Evolutionary conservation across 2,888 invertebrate species (phyloP), one percentile per base, ranked within the genome.

Genomic region (Drosophila kuntzei): DNA sequence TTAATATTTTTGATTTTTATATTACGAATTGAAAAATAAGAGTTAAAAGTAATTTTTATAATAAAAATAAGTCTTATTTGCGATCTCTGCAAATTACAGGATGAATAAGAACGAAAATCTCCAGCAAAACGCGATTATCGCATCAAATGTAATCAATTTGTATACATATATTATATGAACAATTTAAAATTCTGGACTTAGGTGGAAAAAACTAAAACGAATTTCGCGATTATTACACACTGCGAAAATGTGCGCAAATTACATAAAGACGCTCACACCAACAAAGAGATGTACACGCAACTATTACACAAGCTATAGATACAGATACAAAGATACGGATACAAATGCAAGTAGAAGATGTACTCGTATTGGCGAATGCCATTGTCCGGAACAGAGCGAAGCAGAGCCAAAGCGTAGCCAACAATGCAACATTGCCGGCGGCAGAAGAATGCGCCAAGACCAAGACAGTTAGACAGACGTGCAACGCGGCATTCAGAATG

Each of bases 231-330:
- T 67, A 76, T 79, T 73, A 67, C 66, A 59, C 69, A 53, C 51
- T 47, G 66, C 61, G 51, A 79, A 78, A 78, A 71, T 79, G 63
- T 74, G 73, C 68, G 76, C 76, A 82, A 81, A 84, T 80, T 84
- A 76, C 59, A 79, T 69, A 61, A 71, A 62, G 65, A 46, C n/a
- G 16, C 36, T 43, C 20, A 27, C 20, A 60, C 57, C 29, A 49
- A 61, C 46, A 20, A 16, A 46, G 8, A 49, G n/a, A 43, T 11
- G 54, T 29, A 34, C 50, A 51, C 41, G 51, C 51, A 61, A 37
- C 53, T 46, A 65, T 62, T 61, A 39, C 47, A 57, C 47, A 65
- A 49, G 53, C 53, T 41, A 18, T n/a, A 53, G 18, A 39, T 22
- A 59, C 49, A 44, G 61, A 44, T 51, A 29, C 9, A 54, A 14